Conservation (phyloP, 2,888 invertebrate species). For the Leuctra nigra region DNA sequence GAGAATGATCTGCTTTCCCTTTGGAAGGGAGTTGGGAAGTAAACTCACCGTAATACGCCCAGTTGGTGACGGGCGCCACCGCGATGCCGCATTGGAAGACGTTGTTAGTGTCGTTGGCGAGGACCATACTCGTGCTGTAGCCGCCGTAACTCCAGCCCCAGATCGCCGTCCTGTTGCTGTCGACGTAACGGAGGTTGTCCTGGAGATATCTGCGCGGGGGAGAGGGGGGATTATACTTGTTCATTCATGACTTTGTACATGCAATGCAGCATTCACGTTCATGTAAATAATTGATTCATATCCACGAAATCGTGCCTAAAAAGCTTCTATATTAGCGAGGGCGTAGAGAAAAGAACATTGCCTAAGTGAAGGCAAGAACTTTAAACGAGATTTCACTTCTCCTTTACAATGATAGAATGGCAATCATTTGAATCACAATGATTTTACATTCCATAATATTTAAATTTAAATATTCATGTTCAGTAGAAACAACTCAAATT, state of each 20-base stretch:
- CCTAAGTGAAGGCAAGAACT: too few relatives aligned
- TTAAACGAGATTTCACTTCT: too few relatives aligned
- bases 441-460: too few relatives aligned
- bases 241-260: too few relatives aligned
- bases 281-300: too few relatives aligned
- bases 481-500: too few relatives aligned
- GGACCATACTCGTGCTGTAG: conserved; percentile 80
- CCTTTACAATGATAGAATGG: too few relatives aligned
- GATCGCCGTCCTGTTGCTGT: conserved; percentile 75
- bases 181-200: conserved; percentile 62
- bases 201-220: conserved; percentile 53
- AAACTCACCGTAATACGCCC: conserved; percentile 90
- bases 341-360: neutral
- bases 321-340: neutral
- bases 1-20: too few relatives aligned
- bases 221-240: conserved; percentile 10
- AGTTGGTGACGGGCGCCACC: conserved; percentile 95
- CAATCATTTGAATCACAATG: neutral
- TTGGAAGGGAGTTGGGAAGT: too few relatives aligned
- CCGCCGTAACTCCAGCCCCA: conserved; percentile 99
- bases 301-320: neutral
- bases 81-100: conserved; percentile 91
- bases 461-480: too few relatives aligned
- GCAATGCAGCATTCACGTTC: too few relatives aligned
- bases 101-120: conserved; percentile 65